phyloP scores from a whole-genome alignment of 2,888 invertebrate genomes.

The Pristionchus japonicus region DNA sequence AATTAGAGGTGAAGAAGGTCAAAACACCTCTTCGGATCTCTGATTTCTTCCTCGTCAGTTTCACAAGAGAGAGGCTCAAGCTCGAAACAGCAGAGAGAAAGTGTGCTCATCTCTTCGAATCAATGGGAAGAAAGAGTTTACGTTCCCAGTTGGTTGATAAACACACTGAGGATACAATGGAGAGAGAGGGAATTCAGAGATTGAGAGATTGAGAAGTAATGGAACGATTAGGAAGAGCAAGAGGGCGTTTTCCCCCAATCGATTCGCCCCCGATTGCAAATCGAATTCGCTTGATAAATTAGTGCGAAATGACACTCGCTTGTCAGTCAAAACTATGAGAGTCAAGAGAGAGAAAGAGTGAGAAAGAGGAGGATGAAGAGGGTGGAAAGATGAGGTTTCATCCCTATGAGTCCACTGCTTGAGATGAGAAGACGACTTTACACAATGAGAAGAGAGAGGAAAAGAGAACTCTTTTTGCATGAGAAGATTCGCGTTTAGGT shows the following conservation, averaged over 20 bases:
- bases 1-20: background rate
- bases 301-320: background rate
- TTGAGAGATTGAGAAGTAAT: background rate
- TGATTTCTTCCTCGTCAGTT: too few relatives aligned
- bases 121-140: constrained; percentile 4
- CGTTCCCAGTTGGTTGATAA: background rate
- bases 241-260: background rate
- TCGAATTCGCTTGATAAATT: background rate
- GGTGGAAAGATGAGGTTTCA: background rate
- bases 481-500: background rate
- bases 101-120: background rate
- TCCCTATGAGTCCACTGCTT: background rate
- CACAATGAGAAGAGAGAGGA: background rate
- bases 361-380: background rate
- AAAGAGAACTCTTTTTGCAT: background rate
- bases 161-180: background rate
- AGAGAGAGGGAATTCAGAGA: background rate
- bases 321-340: background rate
- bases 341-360: background rate
- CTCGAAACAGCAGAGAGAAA: background rate
- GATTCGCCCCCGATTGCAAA: background rate
- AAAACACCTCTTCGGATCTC: too few relatives aligned
- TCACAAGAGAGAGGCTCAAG: background rate
- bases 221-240: background rate
- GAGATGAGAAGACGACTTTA: background rate